Base-by-base conservation (phyloP, 1,140 invertebrate species). In the Coenobita brevimanus region DNA sequence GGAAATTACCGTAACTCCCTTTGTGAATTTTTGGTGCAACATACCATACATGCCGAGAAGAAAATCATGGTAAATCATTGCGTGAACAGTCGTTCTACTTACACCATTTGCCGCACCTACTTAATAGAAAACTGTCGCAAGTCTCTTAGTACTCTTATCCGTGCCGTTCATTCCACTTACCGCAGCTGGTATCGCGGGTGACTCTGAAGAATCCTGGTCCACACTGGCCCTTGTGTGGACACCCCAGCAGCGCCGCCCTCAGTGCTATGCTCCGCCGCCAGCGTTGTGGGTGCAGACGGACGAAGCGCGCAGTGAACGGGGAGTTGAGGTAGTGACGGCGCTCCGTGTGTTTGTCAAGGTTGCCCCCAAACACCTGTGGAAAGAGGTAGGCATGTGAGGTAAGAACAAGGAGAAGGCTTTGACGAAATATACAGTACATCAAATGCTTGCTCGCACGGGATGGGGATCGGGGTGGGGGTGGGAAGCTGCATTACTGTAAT, bases 251-350 rank as follows among this genome's bases (percentile, higher is more conserved):
- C 8, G 93, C 94, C 4, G 93, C 93, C 88, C 94, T 90, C 92
- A 94, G 92, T 73, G 93, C 92, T 76, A 94, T 94, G 62, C 92
- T 91, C 67, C 93, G 92, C 24, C 93, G 91, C 94, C 94, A 94
- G 43, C 93, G 92, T 30, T 93, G 91, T 0, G 94, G 94, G 91
- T 94, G 93, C 38, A 94, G 92, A 43, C 94, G 92, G 2, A 94
- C 92, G 91, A 91, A 94, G 54, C 94, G 91, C 4, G 94, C 93
- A 10, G 93, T 92, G 91, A 94, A 94, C 2, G 94, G 94, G 6
- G 92, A 92, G 91, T 94, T 94, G 33, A 94, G 92, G 91, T 94
- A 94, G 89, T 94, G 94, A 30, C 92, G 91, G 62, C 94, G 89
- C 89, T 93, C 93, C 4, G 93, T 93, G 62, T 93, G 91, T 86